A percentile compares a stretch with the other conserved stretches of the same genome.
These are phyloP conservation scores for Myotis davidii DNA, from an alignment of 2,113 vertebrate species.

Conservation along the genomic window DNA sequence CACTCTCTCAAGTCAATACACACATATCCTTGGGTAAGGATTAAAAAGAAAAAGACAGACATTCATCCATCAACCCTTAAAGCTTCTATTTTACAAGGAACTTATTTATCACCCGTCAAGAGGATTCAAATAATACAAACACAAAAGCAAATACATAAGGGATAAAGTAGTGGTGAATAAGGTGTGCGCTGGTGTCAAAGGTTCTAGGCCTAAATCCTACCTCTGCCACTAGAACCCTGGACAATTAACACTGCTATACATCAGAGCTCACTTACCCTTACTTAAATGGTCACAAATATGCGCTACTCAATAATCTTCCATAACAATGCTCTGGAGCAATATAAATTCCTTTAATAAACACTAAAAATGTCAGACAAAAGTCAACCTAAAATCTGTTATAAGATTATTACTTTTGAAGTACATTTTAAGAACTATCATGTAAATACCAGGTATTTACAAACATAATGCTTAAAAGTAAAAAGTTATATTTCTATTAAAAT, in stretches of 20 bases:
- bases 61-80: neutral
- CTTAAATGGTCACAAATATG: neutral
- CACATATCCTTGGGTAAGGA: neutral
- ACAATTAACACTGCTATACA: conserved; percentile 9
- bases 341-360: conserved; percentile 40
- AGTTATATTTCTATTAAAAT: neutral
- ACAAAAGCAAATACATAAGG: neutral
- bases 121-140: neutral
- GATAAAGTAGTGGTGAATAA: neutral
- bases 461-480: neutral
- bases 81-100: conserved; percentile 18
- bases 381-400: neutral
- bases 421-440: neutral
- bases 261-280: neutral
- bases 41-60: neutral
- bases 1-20: neutral
- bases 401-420: conserved; percentile 36
- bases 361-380: neutral
- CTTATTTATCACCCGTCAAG: conserved; percentile 21
- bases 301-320: neutral
- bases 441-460: neutral
- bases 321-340: neutral
- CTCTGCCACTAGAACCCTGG: neutral
- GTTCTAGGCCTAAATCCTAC: neutral
- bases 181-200: neutral